Base-by-base conservation (phyloP, 2,797 vertebrate species). In the Ataeniobius toweri region DNA sequence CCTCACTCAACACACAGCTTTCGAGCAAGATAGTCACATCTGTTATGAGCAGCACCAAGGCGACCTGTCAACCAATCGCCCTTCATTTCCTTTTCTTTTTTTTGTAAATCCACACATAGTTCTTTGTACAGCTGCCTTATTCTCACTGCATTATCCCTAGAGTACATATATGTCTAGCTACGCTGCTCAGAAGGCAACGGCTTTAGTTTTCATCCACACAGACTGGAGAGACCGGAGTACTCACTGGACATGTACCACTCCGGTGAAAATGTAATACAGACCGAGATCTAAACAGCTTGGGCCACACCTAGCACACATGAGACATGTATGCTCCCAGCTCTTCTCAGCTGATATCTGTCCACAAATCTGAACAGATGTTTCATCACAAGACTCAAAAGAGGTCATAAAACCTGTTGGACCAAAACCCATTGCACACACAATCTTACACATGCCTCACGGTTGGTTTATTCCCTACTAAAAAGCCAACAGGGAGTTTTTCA, bases 281-380 rank as follows among this genome's bases (percentile, higher is more conserved):
- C 83, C 76, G 81, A 89, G 85, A 92, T 84, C 86, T 93, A 92
- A 93, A 92, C 90, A 92, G 87, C 85, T 74, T 74, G 77, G 86
- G 87, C 91, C 82, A 71, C 92, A 91, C 89, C 89, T 89, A 68
- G 83, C 53, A 87, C 92, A 91, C 87, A 83, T 48, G 77, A 89
- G 89, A 92, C 86, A 75, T 81, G 55, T 59, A 83, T 84, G 81
- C 85, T 90, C 88, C 88, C 86, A 13, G 76, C 82, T 84, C 88
- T 46, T 88, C 91, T 86, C 86, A 75, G 75, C 82, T 89, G 82
- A 73, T 86, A 87, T 78, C 88, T 55, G 85, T 91, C 89, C 85
- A 78, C 88, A 88, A 91, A 90, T 85, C 81, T 53, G 82, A 89
- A 88, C 94, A 94, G 93, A 93, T 94, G 93, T 94, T 94, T 91